A percentile compares a stretch with the other conserved stretches of the same genome.
phyloP scores from a whole-genome alignment of 1,140 invertebrate genomes.

The Tetranychus cinnabarinus region DNA sequence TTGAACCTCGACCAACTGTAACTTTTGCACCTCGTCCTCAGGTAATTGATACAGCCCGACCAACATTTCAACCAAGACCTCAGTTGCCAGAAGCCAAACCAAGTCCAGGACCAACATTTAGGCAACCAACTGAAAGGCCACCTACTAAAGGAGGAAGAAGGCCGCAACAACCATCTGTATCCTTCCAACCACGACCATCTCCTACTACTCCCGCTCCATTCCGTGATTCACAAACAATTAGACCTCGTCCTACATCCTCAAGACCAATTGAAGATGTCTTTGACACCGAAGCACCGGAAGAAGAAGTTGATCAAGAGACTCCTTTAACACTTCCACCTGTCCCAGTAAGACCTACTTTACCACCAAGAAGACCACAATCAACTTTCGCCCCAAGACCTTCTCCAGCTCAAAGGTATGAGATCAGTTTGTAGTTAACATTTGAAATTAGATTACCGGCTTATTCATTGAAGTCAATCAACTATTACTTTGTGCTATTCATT shows the following conservation, averaged over 20 bases:
- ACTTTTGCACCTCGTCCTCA: no score
- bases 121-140: neutral
- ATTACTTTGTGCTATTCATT: no score
- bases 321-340: neutral
- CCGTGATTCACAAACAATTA: neutral
- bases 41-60: no score
- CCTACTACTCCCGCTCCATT: neutral
- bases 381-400: no score
- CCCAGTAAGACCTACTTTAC: neutral
- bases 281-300: neutral
- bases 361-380: neutral
- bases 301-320: neutral
- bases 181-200: neutral
- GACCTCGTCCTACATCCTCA: neutral
- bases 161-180: neutral
- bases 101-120: neutral
- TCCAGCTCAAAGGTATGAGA: no score
- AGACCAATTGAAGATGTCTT: no score
- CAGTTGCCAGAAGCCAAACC: neutral
- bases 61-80: no score
- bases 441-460: no score
- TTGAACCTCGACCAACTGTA: neutral
- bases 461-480: no score
- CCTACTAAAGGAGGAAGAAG: neutral
- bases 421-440: no score